Conservation (phyloP, 2,888 invertebrate species). For the Synergus laeviventris region DNA sequence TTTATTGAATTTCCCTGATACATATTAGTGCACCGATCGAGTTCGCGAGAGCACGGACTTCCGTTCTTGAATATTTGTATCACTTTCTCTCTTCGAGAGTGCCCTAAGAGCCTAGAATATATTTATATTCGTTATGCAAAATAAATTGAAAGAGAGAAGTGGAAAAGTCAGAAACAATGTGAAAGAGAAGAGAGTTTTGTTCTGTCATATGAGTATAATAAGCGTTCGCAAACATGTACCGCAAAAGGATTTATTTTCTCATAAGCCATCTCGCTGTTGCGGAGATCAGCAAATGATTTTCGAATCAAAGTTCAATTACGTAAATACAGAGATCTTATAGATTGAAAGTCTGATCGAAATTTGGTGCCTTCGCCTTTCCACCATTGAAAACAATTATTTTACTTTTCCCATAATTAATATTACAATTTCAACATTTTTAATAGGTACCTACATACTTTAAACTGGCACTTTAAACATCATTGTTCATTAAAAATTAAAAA, state of each 20-base stretch:
- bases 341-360: conserved; percentile 36
- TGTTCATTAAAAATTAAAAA: too few species aligned
- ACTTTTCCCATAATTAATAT: too few species aligned
- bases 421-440: too few species aligned
- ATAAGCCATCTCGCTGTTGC: conserved; percentile 18
- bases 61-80: conserved; percentile 49
- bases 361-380: too few species aligned
- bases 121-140: conserved; percentile 51
- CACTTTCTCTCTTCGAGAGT: conserved; percentile 52
- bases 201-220: conserved; percentile 8
- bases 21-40: conserved; percentile 10
- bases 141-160: conserved; percentile 43
- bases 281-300: conserved; percentile 33
- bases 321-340: conserved; percentile 43
- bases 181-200: conserved; percentile 38
- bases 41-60: conserved; percentile 48
- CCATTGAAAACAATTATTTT: too few species aligned
- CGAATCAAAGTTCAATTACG: conserved; percentile 48
- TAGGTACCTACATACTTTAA: too few species aligned
- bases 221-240: not conserved
- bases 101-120: conserved; percentile 37
- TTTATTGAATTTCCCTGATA: conserved; percentile 10
- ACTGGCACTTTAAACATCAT: too few species aligned
- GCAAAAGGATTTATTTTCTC: conserved; percentile 34
- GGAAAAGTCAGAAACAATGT: conserved; percentile 14